Evolutionary conservation across 2,113 vertebrate species (phyloP).

Genomic region (Corythaeola cristata): DNA sequence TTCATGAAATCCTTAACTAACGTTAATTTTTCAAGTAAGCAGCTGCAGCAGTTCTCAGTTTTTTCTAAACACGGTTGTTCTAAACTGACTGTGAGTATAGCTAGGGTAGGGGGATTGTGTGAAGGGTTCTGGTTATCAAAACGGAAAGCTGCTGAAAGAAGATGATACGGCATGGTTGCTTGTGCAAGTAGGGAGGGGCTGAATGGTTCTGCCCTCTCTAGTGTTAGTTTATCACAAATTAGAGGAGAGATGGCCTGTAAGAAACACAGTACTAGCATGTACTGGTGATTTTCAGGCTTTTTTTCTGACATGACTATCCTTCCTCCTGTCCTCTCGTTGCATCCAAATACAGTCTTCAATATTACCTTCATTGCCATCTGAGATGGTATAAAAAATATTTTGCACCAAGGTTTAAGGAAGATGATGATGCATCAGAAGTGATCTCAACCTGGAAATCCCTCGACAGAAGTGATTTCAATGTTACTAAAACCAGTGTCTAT

Average conservation of each 20-base stretch:
- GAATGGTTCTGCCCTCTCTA: neutral
- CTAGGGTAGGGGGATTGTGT: neutral
- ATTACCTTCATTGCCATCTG: neutral
- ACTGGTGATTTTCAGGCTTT: neutral
- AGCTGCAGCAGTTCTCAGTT: slow-evolving; percentile 3
- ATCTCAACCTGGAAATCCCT: neutral
- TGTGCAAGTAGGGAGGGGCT: neutral
- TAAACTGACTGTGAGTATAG: neutral
- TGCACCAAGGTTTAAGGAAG: neutral
- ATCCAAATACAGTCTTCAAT: neutral
- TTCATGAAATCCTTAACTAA: neutral
- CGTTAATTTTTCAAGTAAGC: neutral
- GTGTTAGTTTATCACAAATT: neutral
- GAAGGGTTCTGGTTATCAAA: neutral
- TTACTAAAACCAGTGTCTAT: neutral
- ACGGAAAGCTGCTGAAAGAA: neutral
- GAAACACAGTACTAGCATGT: neutral
- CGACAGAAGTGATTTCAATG: neutral
- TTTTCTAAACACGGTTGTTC: neutral
- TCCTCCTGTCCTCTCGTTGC: neutral
- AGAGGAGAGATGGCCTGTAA: neutral
- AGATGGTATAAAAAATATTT: neutral
- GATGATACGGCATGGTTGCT: neutral
- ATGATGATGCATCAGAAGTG: neutral
- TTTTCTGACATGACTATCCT: neutral